phyloP scores from a whole-genome alignment of 1,140 invertebrate genomes.

The Chionoecetes opilio region DNA sequence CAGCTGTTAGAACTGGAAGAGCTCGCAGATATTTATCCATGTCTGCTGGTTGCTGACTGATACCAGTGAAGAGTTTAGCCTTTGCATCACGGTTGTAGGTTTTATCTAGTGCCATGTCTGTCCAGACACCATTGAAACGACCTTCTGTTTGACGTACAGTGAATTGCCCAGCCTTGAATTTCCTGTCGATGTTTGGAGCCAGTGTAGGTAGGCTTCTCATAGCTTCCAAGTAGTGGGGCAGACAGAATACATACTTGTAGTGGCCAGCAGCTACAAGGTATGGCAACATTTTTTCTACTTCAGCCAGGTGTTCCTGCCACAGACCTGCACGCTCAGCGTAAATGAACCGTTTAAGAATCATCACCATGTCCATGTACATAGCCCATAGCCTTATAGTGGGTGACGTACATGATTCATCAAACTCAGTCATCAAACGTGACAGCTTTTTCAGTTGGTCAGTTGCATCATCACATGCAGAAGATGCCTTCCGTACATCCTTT shows the following conservation, averaged over 20 bases:
- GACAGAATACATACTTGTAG: slow-evolving; percentile 32
- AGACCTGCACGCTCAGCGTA: neutral
- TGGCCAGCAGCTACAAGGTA: neutral
- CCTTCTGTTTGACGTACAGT: slow-evolving; percentile 37
- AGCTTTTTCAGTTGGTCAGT: slow-evolving; percentile 31
- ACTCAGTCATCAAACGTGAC: slow-evolving; percentile 41
- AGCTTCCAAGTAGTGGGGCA: neutral
- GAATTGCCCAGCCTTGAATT: slow-evolving; percentile 1
- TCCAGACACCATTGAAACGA: slow-evolving; percentile 57
- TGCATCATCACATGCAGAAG: neutral
- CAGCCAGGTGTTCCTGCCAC: neutral
- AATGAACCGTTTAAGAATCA: slow-evolving; percentile 39
- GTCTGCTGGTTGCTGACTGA: neutral
- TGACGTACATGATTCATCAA: neutral
- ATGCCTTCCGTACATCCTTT: neutral
- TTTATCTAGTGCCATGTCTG: slow-evolving; percentile 30
- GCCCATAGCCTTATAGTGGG: neutral
- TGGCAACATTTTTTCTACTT: slow-evolving; percentile 46
- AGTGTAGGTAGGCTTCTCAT: neutral
- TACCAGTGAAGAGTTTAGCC: neutral
- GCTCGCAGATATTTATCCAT: neutral
- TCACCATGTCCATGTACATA: slow-evolving; percentile 46
- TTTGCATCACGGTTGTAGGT: slow-evolving; percentile 19
- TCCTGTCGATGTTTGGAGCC: neutral
- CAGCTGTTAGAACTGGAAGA: neutral